These are phyloP conservation scores for Oryzias melastigma DNA, from an alignment of 2,113 vertebrate species.

Conservation along the genomic window DNA sequence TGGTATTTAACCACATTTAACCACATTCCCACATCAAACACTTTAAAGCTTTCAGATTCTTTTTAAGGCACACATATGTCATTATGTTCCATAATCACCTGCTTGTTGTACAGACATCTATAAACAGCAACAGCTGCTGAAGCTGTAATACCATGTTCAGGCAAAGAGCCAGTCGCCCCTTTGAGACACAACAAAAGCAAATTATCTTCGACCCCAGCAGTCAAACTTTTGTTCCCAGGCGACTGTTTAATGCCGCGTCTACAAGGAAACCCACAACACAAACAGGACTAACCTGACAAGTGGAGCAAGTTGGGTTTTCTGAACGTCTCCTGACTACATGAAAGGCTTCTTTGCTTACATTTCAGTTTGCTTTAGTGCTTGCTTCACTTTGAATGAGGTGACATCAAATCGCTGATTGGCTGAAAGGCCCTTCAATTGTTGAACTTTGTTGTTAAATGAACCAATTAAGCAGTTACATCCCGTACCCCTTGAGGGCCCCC, in stretches of 20 bases:
- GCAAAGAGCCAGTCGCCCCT: constrained; percentile 45
- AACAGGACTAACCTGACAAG: constrained; percentile 14
- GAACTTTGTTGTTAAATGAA: no score
- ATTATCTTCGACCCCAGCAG: constrained; percentile 39
- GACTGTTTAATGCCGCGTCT: constrained; percentile 29
- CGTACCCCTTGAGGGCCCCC: no score
- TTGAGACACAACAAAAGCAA: constrained; percentile 39
- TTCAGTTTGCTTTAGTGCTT: constrained; percentile 60
- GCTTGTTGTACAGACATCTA: constrained; percentile 25
- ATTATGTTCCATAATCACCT: neutral
- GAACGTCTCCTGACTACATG: constrained; percentile 66
- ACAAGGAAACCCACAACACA: constrained; percentile 16
- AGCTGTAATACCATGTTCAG: constrained; percentile 40
- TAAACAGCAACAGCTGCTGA: constrained; percentile 27
- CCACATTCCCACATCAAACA: no score
- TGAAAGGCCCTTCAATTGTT: no score
- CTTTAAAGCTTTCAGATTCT: no score
- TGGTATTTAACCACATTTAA: no score
- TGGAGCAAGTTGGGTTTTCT: constrained; percentile 41
- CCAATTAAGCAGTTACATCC: no score
- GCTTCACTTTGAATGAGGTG: no score
- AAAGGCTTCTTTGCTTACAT: constrained; percentile 64
- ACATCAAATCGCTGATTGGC: no score
- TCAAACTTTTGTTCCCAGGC: constrained; percentile 35
- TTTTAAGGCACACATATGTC: no score